Conservation (phyloP, 1,140 invertebrate species). For the Frieseomelitta varia region DNA sequence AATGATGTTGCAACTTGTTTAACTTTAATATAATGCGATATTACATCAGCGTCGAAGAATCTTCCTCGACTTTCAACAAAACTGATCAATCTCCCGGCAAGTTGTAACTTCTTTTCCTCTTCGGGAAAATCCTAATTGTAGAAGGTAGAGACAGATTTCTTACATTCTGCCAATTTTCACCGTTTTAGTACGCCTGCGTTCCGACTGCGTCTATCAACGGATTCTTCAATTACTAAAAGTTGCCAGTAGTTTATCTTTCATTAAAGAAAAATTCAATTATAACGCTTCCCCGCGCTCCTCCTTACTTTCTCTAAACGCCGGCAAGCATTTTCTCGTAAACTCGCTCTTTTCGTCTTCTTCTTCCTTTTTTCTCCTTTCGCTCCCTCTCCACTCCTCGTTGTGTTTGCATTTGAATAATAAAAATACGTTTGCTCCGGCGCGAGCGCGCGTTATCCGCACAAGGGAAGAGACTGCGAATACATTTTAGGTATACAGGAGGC, state of each 20-base stretch:
- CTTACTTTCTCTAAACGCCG: not conserved
- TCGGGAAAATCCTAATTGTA: not conserved
- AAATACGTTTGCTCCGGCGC: conserved; percentile 13
- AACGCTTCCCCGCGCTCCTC: not conserved
- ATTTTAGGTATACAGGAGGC: conserved; percentile 12
- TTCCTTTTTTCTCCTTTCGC: not conserved
- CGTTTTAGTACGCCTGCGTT: not conserved
- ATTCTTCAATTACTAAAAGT: not conserved
- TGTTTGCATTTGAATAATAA: conserved; percentile 39
- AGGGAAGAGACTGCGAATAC: conserved; percentile 18
- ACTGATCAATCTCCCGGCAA: not conserved
- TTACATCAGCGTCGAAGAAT: not conserved
- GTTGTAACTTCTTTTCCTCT: not conserved
- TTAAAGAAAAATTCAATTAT: not conserved
- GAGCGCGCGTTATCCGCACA: conserved; percentile 30
- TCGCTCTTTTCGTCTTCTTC: no score
- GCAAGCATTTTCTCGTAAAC: not conserved
- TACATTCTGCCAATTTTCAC: not conserved
- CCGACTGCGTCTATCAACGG: not conserved
- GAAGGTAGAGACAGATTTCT: not conserved
- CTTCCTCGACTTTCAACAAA: not conserved
- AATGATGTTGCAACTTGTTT: no score
- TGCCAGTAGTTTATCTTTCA: not conserved
- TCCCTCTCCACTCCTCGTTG: no score
- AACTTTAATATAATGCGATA: not conserved